These are phyloP conservation scores for Oncorhynchus gorbuscha DNA, from an alignment of 2,113 vertebrate genomes.

Conservation along the genomic window DNA sequence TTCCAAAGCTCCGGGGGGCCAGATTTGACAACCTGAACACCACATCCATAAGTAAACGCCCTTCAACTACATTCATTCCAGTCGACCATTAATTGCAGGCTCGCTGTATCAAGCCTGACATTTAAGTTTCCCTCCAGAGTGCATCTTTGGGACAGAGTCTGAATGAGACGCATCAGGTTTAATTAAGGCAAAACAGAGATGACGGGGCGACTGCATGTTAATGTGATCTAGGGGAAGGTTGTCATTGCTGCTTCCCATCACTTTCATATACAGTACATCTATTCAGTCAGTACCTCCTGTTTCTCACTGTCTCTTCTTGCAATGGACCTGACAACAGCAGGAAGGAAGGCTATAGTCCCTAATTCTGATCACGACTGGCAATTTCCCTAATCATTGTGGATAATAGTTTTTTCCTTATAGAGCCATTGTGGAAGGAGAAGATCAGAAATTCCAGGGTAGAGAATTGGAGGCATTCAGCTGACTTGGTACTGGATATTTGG, in stretches of 20 bases:
- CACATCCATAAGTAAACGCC: constrained; percentile 19
- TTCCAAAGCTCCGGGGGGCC: neutral
- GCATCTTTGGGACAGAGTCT: constrained; percentile 45
- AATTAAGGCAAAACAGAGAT: constrained; percentile 40
- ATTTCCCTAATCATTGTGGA: constrained; percentile 43
- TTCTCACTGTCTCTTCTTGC: constrained; percentile 30
- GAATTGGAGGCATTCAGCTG: too few species aligned
- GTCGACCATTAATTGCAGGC: constrained; percentile 43
- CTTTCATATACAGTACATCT: constrained; percentile 38
- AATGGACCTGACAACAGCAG: too few species aligned
- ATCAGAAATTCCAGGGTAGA: neutral
- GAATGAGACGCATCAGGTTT: constrained; percentile 56
- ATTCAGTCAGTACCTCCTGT: constrained; percentile 54
- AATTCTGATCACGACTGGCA: constrained; percentile 47
- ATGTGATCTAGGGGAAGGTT: constrained; percentile 33
- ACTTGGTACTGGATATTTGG: too few species aligned
- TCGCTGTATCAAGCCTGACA: constrained; percentile 44
- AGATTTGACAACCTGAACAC: neutral
- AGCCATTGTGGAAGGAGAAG: constrained; percentile 38
- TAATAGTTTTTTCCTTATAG: constrained; percentile 41
- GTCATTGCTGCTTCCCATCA: constrained; percentile 46
- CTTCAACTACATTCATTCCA: constrained; percentile 20
- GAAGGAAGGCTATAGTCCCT: neutral
- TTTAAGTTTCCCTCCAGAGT: constrained; percentile 45
- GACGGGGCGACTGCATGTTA: constrained; percentile 45